Conservation (phyloP, 2,888 invertebrate species). For the Cerastoderma edule region DNA sequence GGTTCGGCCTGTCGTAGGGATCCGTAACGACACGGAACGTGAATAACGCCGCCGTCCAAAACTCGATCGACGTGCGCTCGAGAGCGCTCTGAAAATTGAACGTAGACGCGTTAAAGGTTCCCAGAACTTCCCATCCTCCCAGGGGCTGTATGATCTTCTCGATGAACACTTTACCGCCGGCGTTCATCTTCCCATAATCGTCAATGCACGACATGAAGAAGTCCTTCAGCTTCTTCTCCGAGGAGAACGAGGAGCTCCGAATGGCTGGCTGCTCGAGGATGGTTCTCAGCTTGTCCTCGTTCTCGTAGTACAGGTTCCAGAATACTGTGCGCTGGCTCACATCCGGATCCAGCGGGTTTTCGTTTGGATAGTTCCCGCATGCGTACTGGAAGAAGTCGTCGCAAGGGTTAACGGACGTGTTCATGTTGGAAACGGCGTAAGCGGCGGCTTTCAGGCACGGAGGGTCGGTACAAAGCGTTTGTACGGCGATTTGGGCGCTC, state of each 20-base stretch:
- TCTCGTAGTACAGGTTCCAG: slow-evolving; percentile 68
- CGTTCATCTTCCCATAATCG: slow-evolving; percentile 68
- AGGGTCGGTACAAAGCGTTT: slow-evolving; percentile 60
- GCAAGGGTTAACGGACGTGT: slow-evolving; percentile 84
- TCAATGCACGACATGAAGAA: slow-evolving; percentile 87
- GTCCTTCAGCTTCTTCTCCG: slow-evolving; percentile 86
- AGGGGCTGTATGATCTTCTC: slow-evolving; percentile 65
- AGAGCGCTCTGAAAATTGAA: slow-evolving; percentile 65
- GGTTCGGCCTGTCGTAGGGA: slow-evolving; percentile 56
- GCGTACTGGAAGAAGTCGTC: slow-evolving; percentile 82
- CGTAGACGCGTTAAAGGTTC: slow-evolving; percentile 47
- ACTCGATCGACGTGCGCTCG: slow-evolving; percentile 71
- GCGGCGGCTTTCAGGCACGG: slow-evolving; percentile 72
- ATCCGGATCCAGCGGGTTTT: slow-evolving; percentile 66
- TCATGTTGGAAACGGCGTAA: slow-evolving; percentile 68
- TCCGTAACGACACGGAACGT: slow-evolving; percentile 67
- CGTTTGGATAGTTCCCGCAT: slow-evolving; percentile 85
- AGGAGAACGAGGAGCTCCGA: slow-evolving; percentile 71
- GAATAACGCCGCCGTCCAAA: slow-evolving; percentile 76
- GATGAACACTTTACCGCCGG: slow-evolving; percentile 67
- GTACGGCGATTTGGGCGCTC: slow-evolving; percentile 50
- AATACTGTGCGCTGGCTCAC: slow-evolving; percentile 61
- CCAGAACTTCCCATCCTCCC: slow-evolving; percentile 75
- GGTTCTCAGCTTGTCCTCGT: slow-evolving; percentile 69
- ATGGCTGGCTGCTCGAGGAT: slow-evolving; percentile 62